Evolutionary conservation across 1,140 invertebrate genomes (phyloP), one percentile per base, ranked within the genome.

Genomic region (Drosophila arawakana): DNA sequence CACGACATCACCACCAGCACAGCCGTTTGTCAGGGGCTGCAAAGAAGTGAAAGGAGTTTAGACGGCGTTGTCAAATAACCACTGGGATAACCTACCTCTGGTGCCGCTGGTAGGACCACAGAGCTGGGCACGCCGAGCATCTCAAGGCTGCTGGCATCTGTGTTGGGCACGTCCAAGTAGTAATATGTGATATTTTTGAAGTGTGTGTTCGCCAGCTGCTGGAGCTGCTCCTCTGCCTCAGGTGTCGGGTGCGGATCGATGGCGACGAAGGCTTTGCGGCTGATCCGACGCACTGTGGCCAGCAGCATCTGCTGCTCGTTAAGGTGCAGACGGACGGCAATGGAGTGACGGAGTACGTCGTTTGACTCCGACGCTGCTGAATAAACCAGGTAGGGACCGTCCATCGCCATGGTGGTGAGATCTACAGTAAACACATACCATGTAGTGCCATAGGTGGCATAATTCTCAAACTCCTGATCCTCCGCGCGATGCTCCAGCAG

Each of bases 401-500:
- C 93, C 55, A 96, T 93, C 65, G 95, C 93, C 85, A 95, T 94
- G 54, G 91, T 93, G 41, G 93, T 92, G 15, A 96, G 73, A 92
- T 96, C 94, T 54, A 96, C 93, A 25, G 94, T 82, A 91, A 94
- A 95, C 4, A 96, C 94, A 92, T 95, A 95, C 71, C 95, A 94
- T 44, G 94, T 94, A 10, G 95, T 92, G 93, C 95, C 95, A 83
- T 95, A 95, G 59, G 94, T 93, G 79, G 93, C 93, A 89, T 96
- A 96, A 7, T 92, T 92, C 77, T 95, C 94, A 85, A 96, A 97
- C 69, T 93, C 81, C 74, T 95, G 93, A 85, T 96, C 94, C 71
- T 95, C 94, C 21, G 93, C 90, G 46, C 94, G 93, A 68, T 95
- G 95, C 92, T 97, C 96, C 73, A 97, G 88, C 15, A 97, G 92